Percentiles rank a stretch among this genome's conserved stretches.
These are phyloP conservation scores for Sanderia malayensis DNA, from an alignment of 30 jellyfish, hydroid and myxozoan genomes.

Conservation along the genomic window DNA sequence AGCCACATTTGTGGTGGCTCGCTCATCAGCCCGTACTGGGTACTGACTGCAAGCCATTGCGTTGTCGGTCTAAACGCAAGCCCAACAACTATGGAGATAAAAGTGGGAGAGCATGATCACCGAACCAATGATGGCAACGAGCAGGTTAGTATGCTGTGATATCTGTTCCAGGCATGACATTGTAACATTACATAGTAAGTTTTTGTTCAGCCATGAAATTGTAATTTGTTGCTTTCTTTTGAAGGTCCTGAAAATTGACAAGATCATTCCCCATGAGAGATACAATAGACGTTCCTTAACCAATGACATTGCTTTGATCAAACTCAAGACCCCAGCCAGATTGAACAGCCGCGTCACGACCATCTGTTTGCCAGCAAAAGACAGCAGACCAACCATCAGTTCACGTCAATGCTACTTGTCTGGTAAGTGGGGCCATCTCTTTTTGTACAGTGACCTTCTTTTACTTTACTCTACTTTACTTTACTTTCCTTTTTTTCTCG, in stretches of 20 bases:
- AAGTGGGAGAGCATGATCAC: conserved; percentile 81
- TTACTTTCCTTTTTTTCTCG: no score
- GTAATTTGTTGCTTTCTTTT: neutral
- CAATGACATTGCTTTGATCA: conserved; percentile 63
- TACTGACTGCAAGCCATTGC: conserved; percentile 82
- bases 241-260: conserved; percentile 41
- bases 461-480: no score
- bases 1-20: conserved; percentile 85
- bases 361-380: conserved; percentile 52
- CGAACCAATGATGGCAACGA: conserved; percentile 37
- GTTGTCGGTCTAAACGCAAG: conserved; percentile 42
- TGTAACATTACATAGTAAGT: neutral
- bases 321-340: conserved; percentile 48
- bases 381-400: conserved; percentile 53
- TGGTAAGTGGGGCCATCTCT: conserved; percentile 23
- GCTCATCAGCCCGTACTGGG: conserved; percentile 63
- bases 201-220: neutral
- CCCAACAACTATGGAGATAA: conserved; percentile 35
- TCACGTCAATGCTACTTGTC: conserved; percentile 58
- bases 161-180: neutral
- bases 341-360: conserved; percentile 48
- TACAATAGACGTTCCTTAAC: conserved; percentile 24
- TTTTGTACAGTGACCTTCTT: no score
- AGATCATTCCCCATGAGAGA: conserved; percentile 49
- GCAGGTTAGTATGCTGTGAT: conserved; percentile 30